Evolutionary conservation across 2,113 vertebrate species (phyloP).

Genomic region (Erythrolamprus reginae): DNA sequence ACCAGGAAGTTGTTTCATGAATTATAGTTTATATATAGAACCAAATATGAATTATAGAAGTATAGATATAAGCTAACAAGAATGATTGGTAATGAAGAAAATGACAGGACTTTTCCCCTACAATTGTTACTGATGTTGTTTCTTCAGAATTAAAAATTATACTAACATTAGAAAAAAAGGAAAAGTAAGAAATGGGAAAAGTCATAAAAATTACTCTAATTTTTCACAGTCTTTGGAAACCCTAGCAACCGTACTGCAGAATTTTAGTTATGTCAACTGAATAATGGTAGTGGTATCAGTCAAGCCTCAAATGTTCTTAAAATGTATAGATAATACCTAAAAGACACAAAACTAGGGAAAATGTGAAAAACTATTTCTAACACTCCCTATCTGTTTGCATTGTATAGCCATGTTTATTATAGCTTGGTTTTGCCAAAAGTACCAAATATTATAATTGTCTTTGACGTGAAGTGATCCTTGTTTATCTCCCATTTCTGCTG

Average conservation of each 20-base stretch:
- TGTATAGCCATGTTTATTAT: not conserved
- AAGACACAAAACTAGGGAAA: not conserved
- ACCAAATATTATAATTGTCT: not conserved
- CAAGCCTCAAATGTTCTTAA: not conserved
- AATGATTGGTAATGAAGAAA: not conserved
- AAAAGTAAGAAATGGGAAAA: not conserved
- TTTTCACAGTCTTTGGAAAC: not conserved
- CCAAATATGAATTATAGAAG: no score
- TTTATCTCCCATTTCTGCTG: not conserved
- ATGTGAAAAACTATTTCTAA: not conserved
- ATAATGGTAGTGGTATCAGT: not conserved
- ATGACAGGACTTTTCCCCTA: not conserved
- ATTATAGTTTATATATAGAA: no score
- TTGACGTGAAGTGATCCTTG: not conserved
- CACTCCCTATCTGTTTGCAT: not conserved
- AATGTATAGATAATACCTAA: not conserved
- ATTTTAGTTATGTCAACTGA: not conserved
- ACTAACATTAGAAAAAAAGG: not conserved
- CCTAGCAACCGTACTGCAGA: not conserved
- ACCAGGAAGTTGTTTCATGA: not conserved
- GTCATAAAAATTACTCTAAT: not conserved
- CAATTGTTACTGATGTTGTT: not conserved
- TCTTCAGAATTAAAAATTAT: not conserved
- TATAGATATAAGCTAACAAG: no score
- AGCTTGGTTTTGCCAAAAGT: not conserved